Evolutionary conservation across 2,113 vertebrate genomes (phyloP).

Genomic region (Manacus vitellinus): DNA sequence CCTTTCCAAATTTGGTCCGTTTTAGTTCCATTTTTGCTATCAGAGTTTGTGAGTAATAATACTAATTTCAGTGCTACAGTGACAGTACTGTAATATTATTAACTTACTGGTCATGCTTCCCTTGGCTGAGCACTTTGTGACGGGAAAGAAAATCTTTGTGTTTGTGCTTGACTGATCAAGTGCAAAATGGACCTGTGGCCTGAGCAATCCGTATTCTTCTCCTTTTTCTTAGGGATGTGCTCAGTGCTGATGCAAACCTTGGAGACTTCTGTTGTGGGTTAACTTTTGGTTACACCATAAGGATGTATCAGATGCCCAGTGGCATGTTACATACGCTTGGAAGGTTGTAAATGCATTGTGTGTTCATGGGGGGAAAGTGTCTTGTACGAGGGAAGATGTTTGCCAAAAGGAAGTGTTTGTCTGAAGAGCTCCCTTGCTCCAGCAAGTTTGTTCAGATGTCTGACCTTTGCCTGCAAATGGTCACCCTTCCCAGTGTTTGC

Average conservation of each 20-base stretch:
- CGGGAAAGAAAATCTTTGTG: background rate
- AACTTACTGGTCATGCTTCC: background rate
- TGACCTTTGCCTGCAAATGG: background rate
- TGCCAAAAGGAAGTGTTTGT: background rate
- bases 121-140: background rate
- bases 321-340: background rate
- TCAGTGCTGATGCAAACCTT: background rate
- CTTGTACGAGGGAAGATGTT: background rate
- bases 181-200: fast-evolving
- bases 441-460: background rate
- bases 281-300: background rate
- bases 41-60: background rate
- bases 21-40: background rate
- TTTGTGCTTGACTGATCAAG: background rate
- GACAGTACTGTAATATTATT: background rate
- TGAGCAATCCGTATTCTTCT: background rate
- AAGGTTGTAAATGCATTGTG: background rate
- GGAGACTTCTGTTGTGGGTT: background rate
- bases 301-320: background rate
- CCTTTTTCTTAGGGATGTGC: background rate
- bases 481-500: background rate
- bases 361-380: background rate
- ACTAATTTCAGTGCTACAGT: background rate
- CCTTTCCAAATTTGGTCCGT: background rate
- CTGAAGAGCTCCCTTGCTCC: background rate